These are phyloP conservation scores for Neodon shergylaensis DNA, from an alignment of 2,113 vertebrate genomes.

Conservation along the genomic window DNA sequence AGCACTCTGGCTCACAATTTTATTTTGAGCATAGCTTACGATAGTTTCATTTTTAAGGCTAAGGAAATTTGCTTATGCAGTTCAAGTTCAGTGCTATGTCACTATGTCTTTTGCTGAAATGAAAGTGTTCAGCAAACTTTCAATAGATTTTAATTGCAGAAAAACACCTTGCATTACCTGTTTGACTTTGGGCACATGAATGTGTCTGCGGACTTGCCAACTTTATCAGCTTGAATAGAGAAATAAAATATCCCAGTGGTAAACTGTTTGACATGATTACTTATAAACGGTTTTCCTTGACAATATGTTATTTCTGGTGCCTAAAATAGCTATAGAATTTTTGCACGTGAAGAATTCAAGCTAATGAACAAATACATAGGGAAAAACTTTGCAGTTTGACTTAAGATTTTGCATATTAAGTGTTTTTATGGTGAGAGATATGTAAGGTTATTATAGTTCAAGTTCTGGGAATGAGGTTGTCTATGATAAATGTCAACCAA, in stretches of 20 bases:
- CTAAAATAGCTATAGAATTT: not conserved
- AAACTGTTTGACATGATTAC: not conserved
- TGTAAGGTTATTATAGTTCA: not conserved
- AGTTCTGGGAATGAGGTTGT: not conserved
- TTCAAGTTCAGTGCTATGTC: not conserved
- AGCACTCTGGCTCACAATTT: not conserved
- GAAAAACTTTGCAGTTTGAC: not conserved
- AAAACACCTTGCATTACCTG: not conserved
- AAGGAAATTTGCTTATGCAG: not conserved
- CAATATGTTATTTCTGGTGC: not conserved
- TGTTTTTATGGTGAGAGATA: slow-evolving; percentile 6
- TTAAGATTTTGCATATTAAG: not conserved
- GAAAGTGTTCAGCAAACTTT: not conserved
- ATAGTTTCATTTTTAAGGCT: not conserved
- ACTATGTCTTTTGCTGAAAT: not conserved
- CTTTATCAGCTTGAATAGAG: not conserved
- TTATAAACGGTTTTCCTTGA: not conserved
- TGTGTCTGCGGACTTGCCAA: not conserved
- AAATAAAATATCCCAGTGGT: not conserved
- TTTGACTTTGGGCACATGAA: not conserved
- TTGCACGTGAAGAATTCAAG: not conserved
- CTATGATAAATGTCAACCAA: not conserved
- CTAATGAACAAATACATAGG: not conserved
- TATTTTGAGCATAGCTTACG: not conserved
- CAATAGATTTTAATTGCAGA: not conserved